Evolutionary conservation across 2,797 vertebrate species (phyloP).

Genomic region (Coendou prehensilis): DNA sequence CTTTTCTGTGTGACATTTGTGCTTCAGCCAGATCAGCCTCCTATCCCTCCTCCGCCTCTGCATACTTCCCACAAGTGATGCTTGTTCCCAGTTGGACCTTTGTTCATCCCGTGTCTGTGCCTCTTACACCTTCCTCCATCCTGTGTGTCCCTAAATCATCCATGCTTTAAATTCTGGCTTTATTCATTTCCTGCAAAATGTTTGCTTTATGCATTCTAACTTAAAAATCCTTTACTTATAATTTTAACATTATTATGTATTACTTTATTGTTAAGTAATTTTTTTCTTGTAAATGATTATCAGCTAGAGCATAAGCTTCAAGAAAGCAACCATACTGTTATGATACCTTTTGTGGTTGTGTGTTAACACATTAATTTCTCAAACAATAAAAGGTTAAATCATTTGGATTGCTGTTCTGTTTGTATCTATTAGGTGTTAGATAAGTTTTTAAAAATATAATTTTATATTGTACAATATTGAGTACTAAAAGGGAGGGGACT

Average conservation of each 20-base stretch:
- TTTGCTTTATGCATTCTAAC: background rate
- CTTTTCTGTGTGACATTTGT: conserved; percentile 23
- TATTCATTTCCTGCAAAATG: background rate
- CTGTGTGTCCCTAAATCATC: background rate
- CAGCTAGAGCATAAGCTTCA: conserved; percentile 4
- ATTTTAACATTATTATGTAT: conserved; percentile 20
- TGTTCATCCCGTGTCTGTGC: background rate
- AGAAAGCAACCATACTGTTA: background rate
- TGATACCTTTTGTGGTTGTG: conserved; percentile 4
- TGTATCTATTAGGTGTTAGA: background rate
- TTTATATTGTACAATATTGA: conserved; percentile 15
- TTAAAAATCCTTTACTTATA: background rate
- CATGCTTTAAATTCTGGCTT: background rate
- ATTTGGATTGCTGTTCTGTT: background rate
- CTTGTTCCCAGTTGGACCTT: background rate
- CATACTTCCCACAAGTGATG: background rate
- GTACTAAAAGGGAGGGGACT: background rate
- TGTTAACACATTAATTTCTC: conserved; percentile 48
- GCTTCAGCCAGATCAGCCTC: background rate
- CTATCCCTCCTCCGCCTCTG: background rate
- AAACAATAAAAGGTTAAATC: background rate
- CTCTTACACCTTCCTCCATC: background rate
- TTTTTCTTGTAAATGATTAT: background rate
- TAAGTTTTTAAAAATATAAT: background rate
- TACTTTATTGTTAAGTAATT: background rate